Percentiles rank a stretch among this genome's conserved stretches.
Conservation (phyloP, 2,797 vertebrate genomes). For the Sebastes vulpes region DNA sequence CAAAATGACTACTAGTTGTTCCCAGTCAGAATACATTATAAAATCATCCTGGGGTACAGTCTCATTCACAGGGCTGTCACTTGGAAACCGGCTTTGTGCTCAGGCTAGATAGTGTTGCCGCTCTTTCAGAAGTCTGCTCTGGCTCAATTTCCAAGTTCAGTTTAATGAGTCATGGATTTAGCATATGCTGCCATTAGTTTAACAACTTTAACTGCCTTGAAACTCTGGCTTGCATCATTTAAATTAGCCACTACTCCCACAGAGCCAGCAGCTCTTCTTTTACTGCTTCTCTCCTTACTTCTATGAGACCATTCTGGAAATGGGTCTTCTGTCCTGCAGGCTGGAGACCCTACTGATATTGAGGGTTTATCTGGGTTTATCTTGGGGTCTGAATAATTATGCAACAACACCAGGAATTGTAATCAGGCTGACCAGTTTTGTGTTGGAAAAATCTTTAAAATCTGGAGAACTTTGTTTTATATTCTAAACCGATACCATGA, state of each 20-base stretch:
- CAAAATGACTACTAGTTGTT: neutral
- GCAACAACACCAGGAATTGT: neutral
- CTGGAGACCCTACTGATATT: neutral
- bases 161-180: slow-evolving; percentile 61
- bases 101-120: neutral
- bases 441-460: neutral
- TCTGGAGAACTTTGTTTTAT: too few relatives aligned
- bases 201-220: slow-evolving; percentile 28
- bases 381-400: neutral
- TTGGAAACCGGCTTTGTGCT: slow-evolving; percentile 13
- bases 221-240: slow-evolving; percentile 33
- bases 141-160: slow-evolving; percentile 27
- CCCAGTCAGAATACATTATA: neutral
- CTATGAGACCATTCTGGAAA: slow-evolving; percentile 12
- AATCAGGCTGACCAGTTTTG: neutral
- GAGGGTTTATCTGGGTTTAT: neutral
- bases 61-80: neutral
- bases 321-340: neutral
- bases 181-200: slow-evolving; percentile 55
- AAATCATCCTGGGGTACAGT: neutral
- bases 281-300: slow-evolving; percentile 3
- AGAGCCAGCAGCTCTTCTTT: slow-evolving; percentile 10
- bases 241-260: slow-evolving; percentile 31
- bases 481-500: neutral
- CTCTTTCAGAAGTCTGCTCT: slow-evolving; percentile 11